Evolutionary conservation across 2,888 invertebrate genomes (phyloP).

Genomic region (Danaus chrysippus): DNA sequence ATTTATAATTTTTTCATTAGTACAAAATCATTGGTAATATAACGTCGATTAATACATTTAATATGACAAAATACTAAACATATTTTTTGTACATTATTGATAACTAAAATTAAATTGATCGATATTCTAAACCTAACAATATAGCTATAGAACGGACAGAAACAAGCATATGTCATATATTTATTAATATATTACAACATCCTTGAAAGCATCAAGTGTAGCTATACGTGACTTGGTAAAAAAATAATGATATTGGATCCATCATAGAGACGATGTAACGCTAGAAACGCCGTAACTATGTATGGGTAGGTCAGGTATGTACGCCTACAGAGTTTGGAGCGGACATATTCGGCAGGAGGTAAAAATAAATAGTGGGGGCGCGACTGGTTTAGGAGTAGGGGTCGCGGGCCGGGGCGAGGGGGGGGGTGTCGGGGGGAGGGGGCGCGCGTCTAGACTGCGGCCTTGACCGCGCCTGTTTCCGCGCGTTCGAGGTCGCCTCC

Average conservation of each 20-base stretch:
- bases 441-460: constrained; percentile 71
- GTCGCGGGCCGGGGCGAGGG: constrained; percentile 35
- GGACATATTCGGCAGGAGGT: constrained; percentile 56
- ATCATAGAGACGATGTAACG: constrained; percentile 19
- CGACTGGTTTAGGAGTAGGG: constrained; percentile 25
- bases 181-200: no score
- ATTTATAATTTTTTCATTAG: no score
- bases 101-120: no score
- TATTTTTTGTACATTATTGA: no score
- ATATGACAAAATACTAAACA: no score
- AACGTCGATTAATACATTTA: no score
- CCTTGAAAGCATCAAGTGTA: background rate
- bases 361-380: constrained; percentile 54
- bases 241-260: constrained; percentile 19
- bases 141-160: no score
- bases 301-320: constrained; percentile 55
- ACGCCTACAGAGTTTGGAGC: constrained; percentile 45
- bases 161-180: no score
- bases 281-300: constrained; percentile 26
- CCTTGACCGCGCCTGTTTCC: constrained; percentile 76
- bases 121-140: no score
- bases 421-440: constrained; percentile 41
- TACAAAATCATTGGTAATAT: no score
- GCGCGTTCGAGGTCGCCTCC: constrained; percentile 67
- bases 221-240: constrained; percentile 22